Evolutionary conservation across 1,140 invertebrate genomes (phyloP), one percentile per base, ranked within the genome.

Genomic region (Cyphomyrmex costatus): DNA sequence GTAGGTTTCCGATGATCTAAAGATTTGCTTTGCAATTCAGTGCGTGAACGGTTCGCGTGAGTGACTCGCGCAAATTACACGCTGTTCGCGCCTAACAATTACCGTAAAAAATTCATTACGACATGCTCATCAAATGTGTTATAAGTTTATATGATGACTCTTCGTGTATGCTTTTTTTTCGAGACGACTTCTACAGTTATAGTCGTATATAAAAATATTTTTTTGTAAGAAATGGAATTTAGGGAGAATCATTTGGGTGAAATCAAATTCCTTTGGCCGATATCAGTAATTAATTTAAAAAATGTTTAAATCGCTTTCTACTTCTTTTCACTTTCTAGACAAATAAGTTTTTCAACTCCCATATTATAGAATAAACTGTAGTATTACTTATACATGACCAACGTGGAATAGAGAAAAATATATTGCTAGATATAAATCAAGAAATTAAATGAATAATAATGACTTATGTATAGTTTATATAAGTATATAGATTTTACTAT

Each of bases 1-100:
- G 16, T 24, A 78, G 1, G 33, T 21, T 46, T 63, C 12, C 30
- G 63, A 79, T 68, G 77, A 79, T 68, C 77, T 68, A 79, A 79
- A n/a, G 19, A 53, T 66, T 66, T 53, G n/a, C 42, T 68, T 79
- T 53, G 24, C 30, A 51, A 68, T 78, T 66, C 76, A 46, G 14
- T 10, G 33, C 30, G 63, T 16, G 12, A 79, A 78, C 61, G 42
- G 14, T 49, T 33, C 33, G 60, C n/a, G 63, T 30, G 58, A 66
- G 14, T 51, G 46, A 53, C n/a, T 30, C 19, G 58, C 24, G 58
- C 24, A 30, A 46, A 65, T 79, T 79, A 66, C 42, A 65, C 14
- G 27, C 27, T 66, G 21, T 66, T 66, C 76, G 27, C n/a, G 10
- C 27, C 16, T 79, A 51, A 24, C 33, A 42, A 63, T 27, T 66